phyloP scores from a whole-genome alignment of 2,888 invertebrate genomes.

The Dichetophora obliterata region DNA sequence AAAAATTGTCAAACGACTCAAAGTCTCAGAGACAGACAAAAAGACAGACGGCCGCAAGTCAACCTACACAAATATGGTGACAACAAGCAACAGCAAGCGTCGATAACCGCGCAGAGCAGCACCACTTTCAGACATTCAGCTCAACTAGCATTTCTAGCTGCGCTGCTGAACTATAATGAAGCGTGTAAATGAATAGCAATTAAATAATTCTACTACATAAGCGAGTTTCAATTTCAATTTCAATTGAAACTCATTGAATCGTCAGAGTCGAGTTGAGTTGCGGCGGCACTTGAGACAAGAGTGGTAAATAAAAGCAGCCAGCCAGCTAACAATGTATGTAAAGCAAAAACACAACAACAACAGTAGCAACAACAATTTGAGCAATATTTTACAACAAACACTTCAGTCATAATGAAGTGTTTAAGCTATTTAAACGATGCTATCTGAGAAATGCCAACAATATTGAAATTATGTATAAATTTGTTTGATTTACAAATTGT shows the following conservation, averaged over 20 bases:
- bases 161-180: neutral
- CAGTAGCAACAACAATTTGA: slow-evolving; percentile 10
- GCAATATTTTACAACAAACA: slow-evolving; percentile 10
- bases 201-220: neutral
- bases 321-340: neutral
- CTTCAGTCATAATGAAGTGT: slow-evolving; percentile 24
- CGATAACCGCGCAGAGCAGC: too few relatives aligned
- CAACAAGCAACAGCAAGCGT: neutral
- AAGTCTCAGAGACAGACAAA: neutral
- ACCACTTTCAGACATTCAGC: too few relatives aligned
- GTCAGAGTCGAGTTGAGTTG: neutral
- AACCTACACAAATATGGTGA: neutral
- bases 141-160: neutral
- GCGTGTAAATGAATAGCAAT: slow-evolving; percentile 24
- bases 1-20: neutral
- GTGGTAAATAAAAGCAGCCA: neutral
- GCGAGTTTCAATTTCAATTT: slow-evolving; percentile 24
- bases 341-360: neutral
- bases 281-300: neutral
- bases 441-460: slow-evolving; percentile 15
- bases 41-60: neutral
- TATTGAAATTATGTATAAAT: slow-evolving; percentile 12
- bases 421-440: slow-evolving; percentile 8
- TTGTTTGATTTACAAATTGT: slow-evolving; percentile 30
- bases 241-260: neutral